Base-by-base conservation (phyloP, 2,113 vertebrate genomes). In the Nothoprocta perdicaria region DNA sequence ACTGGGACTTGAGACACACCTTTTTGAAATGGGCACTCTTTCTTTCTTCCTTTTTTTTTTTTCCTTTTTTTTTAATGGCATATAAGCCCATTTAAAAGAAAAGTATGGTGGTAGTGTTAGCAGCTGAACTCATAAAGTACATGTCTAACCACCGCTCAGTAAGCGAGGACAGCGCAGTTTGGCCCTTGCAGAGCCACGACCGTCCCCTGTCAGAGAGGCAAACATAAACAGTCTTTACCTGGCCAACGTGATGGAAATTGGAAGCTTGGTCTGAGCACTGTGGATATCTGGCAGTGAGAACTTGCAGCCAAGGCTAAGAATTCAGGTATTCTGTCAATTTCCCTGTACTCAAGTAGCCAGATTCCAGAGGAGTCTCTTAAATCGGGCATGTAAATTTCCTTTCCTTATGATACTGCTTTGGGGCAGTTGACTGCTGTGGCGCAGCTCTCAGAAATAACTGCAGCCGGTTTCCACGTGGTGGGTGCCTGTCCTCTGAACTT, bases 301-400 rank as follows among this genome's bases (percentile, higher is more conserved):
- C 91, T 91, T 94, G 75, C 84, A 89, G 57, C 61, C 68, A 53
- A 80, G 82, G 19, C 71, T 79, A 71, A 67, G 80, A 17, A 53
- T 76, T 58, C 35, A 68, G 80, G 40, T 1, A 4, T 46, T 60
- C 46, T 91, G 38, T 83, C 76, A 19, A 0, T 83, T 92, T 81
- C 69, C 77, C 85, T 83, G 45, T 68, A 5, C 15, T 57, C 61
- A n/a, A 29, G 58, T 31, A 71, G 60, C 88, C 60, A 52, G 35
- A 67, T 45, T 88, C 83, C 78, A 86, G 61, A 78, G 82, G 73
- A 27, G 1, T 45, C 57, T 57, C 35, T 79, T 83, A 24, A 53
- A 78, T 89, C 69, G 72, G 57, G 29, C 6, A 0, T 72, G 12
- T 74, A n/a, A 24, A 35, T 85, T 91, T 58, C 29, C 27, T 84